Evolutionary conservation across 1,140 invertebrate species (phyloP), one percentile per base, ranked within the genome.

Genomic region (Panagrolaimus sp.): DNA sequence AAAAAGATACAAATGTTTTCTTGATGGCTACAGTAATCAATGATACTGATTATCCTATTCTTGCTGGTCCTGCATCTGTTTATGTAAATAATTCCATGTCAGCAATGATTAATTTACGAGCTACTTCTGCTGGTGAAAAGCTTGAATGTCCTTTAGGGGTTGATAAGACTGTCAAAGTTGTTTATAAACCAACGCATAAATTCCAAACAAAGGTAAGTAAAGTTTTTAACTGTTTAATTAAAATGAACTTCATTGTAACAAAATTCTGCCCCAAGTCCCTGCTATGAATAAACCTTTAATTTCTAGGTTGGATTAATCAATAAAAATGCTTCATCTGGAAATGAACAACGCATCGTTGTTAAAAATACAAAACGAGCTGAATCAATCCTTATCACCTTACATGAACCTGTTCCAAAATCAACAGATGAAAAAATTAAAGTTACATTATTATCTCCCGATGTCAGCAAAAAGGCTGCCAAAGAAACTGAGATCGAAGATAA

Each of bases 341-440:
- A 76, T 9, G 74, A 80, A 70, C 85, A 86, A 70, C 69, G 66
- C 27, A 84, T 85, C 27, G 77, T 76, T 51, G 62, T 86, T 8
- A 82, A 83, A 72, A 86, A 86, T 70, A 81, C 78, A 45, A 75
- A 79, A 25, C 78, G 74, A 16, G 72, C 75, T 14, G 74, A 83
- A 25, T 14, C 53, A 7, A 76, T 84, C 51, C 72, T 78, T 5
- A 65, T 86, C 7, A 71, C 77, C 5, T 46, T 86, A 0, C 71
- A 65, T 20, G 84, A 86, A 48, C 83, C 83, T 9, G 68, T 86
- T 44, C 85, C 85, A 0, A 77, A 78, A 9, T 77, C 78, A 51
- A 74, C 73, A 20, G 84, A 85, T 62, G 85, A 85, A 11, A 85
- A 85, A 72, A 83, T 85, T 63, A 85, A 84, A 77, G 85, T 85